Evolutionary conservation across 2,888 invertebrate genomes (phyloP), one percentile per base, ranked within the genome.

Genomic region (Blastobasis adustella): DNA sequence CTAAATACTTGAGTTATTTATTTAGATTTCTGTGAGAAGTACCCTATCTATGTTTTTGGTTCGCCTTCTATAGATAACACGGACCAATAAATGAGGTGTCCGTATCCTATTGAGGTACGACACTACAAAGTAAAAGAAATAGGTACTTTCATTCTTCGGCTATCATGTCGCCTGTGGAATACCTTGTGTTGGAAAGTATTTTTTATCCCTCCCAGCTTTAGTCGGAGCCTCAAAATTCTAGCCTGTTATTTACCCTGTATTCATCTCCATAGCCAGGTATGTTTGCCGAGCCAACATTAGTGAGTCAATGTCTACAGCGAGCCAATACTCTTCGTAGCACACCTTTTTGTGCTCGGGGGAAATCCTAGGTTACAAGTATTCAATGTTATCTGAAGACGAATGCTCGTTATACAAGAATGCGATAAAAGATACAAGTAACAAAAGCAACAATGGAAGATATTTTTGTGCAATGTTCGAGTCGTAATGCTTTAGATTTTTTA

Each of bases 301-400:
- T 55, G 55, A 55, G 43, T 55, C 55, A 55, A 40, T 23, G 51
- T 49, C n/a, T 10, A 53, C 49, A 47, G 10, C 10, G 36, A 10
- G 10, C 37, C n/a, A 45, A 49, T 50, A 49, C 46, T 50, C 44
- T 46, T 46, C 41, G 37, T 49, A n/a, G n/a, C n/a, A n/a, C n/a
- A 47, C 47, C 38, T 62, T 58, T 54, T 66, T 54, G 46, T 49
- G 42, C 50, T 49, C 49, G 38, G 41, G 42, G 51, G 52, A 56
- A 56, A 54, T 49, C 46, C 59, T 46, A 47, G 45, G 23, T 23
- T 23, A 23, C 3, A 23, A 23, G 23, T 23, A 23, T 55, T 56
- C 48, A 61, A 62, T 58, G 56, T 61, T 64, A 66, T 66, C 61
- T 54, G 23, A 37, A 40, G 7, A 10, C 42, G 44, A 39, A 49